Conservation (phyloP, 2,797 vertebrate genomes). For the Falco rusticolus region DNA sequence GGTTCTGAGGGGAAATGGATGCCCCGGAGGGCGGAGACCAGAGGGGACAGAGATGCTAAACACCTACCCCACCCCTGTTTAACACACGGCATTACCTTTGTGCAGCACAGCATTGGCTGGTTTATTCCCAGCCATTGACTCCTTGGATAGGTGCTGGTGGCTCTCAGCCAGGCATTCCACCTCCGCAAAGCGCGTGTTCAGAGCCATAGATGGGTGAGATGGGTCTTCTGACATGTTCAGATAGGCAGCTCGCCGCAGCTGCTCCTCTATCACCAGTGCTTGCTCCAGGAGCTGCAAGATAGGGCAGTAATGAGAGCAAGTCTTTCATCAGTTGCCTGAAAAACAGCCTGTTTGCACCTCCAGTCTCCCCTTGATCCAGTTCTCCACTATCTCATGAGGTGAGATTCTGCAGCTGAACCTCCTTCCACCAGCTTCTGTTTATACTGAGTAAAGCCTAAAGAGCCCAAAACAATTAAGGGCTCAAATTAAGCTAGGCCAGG, state of each 20-base stretch:
- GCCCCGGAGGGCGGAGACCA: background rate
- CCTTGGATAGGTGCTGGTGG: constrained; percentile 98
- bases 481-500: background rate
- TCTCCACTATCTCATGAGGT: background rate
- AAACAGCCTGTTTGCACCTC: background rate
- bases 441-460: background rate
- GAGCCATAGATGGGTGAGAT: constrained; percentile 96
- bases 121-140: constrained; percentile 98
- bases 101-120: constrained; percentile 97
- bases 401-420: background rate
- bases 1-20: background rate
- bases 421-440: background rate
- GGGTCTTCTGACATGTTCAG: constrained; percentile 98
- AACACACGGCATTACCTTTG: constrained; percentile 86
- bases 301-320: background rate
- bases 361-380: background rate
- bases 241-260: constrained; percentile 93
- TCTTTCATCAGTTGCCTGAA: background rate
- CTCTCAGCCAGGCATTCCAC: constrained; percentile 97
- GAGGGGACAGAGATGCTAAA: background rate
- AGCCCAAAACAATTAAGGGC: background rate
- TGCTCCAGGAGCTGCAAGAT: constrained; percentile 90
- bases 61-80: background rate
- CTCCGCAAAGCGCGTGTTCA: constrained; percentile 97
- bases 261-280: constrained; percentile 95